Conservation (phyloP, 2,888 invertebrate species). For the Folsomia manolachei region DNA sequence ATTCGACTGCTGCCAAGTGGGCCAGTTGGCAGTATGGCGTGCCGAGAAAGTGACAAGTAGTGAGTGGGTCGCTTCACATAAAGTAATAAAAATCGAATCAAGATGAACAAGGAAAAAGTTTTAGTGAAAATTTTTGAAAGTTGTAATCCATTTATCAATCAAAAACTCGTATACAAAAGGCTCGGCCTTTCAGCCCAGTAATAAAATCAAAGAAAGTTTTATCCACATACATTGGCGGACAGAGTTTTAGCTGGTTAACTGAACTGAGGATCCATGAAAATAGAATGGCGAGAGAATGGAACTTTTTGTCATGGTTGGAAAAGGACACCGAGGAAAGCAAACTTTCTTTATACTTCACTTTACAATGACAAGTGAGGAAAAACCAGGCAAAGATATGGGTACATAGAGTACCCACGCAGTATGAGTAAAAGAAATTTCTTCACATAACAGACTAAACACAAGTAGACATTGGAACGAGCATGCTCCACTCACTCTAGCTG, state of each 20-base stretch:
- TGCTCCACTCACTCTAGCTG: no score
- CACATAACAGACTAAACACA: no score
- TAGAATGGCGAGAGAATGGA: neutral
- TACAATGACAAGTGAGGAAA: conserved; percentile 15
- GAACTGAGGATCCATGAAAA: no score
- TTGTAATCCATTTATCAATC: conserved; percentile 25
- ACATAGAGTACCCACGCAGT: no score
- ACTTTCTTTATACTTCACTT: conserved; percentile 13
- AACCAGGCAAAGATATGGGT: neutral
- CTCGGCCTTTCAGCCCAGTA: conserved; percentile 15
- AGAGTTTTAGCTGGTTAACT: neutral
- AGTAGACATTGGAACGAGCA: no score
- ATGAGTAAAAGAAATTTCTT: no score
- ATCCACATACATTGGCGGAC: neutral
- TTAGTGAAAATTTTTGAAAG: conserved; percentile 11
- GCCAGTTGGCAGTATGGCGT: no score
- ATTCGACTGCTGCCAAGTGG: no score
- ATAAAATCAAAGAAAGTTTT: conserved; percentile 18
- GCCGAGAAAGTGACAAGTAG: neutral
- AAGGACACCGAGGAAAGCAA: neutral
- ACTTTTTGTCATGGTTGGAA: neutral
- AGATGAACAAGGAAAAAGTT: conserved; percentile 6
- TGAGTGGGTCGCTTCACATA: neutral
- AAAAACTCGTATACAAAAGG: conserved; percentile 18
- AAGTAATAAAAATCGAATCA: conserved; percentile 16